Evolutionary conservation across 2,888 invertebrate species (phyloP).

Genomic region (Drosophila infuscata): DNA sequence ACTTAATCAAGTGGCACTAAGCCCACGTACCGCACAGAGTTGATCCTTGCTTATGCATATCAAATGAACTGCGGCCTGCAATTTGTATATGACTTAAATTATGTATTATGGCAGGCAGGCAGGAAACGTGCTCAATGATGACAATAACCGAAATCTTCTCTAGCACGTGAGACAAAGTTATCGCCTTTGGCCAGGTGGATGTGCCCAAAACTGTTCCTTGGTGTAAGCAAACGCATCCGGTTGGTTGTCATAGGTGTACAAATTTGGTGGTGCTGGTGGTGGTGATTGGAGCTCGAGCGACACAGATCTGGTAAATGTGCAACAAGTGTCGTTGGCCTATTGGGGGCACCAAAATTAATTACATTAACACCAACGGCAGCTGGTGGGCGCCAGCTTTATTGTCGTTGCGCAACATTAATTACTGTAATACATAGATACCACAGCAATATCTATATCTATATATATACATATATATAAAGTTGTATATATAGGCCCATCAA

Average conservation of each 20-base stretch:
- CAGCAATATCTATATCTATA: conserved; percentile 5
- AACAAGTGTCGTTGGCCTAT: conserved; percentile 74
- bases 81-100: neutral
- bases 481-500: conserved; percentile 7
- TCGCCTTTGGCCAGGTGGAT: neutral
- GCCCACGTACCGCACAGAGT: conserved; percentile 1
- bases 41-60: conserved; percentile 11
- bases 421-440: conserved; percentile 16
- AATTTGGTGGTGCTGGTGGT: neutral
- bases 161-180: neutral
- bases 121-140: conserved; percentile 6
- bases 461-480: conserved; percentile 1
- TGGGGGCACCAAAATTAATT: conserved; percentile 64
- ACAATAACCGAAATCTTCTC: neutral
- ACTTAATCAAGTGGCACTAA: conserved; percentile 4
- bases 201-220: neutral
- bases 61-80: conserved; percentile 4
- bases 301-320: conserved; percentile 27
- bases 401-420: conserved; percentile 60
- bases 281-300: conserved; percentile 16
- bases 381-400: conserved; percentile 41
- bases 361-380: conserved; percentile 13
- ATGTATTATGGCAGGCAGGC: neutral
- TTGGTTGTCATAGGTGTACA: neutral
- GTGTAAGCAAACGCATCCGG: conserved; percentile 11